A percentile compares a stretch with the other conserved stretches of the same genome.
phyloP scores from a whole-genome alignment of 2,797 vertebrate genomes.

The Delichon dasypus region DNA sequence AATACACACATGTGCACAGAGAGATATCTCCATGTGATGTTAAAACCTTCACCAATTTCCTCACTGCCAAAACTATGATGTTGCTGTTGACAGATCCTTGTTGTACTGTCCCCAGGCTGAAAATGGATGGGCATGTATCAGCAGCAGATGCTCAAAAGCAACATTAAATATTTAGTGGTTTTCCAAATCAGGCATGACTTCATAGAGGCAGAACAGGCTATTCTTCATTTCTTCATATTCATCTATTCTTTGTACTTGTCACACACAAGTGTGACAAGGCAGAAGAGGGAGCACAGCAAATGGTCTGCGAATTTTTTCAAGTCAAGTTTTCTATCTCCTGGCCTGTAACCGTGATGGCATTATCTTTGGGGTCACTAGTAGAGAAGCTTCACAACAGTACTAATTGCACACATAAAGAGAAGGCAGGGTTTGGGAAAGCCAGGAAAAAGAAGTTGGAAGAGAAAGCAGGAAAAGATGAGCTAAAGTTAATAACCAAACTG shows the following conservation, averaged over 20 bases:
- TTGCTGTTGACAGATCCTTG: background rate
- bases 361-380: background rate
- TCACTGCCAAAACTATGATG: background rate
- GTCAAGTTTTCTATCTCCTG: background rate
- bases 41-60: background rate
- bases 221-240: background rate
- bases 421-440: background rate
- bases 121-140: background rate
- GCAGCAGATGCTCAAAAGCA: background rate
- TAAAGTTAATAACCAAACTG: background rate
- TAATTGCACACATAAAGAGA: background rate
- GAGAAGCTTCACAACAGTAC: background rate
- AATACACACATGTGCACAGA: background rate
- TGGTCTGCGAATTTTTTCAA: background rate
- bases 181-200: background rate
- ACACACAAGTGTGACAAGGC: background rate
- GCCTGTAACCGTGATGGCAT: background rate
- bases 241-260: background rate
- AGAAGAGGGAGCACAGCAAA: background rate
- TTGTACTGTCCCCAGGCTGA: background rate
- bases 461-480: background rate
- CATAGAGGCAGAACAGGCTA: background rate
- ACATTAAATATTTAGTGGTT: background rate
- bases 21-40: rapidly evolving
- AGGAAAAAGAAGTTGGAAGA: background rate